Evolutionary conservation across 2,113 vertebrate species (phyloP), one percentile per base, ranked within the genome.

Genomic region (Martes martes): DNA sequence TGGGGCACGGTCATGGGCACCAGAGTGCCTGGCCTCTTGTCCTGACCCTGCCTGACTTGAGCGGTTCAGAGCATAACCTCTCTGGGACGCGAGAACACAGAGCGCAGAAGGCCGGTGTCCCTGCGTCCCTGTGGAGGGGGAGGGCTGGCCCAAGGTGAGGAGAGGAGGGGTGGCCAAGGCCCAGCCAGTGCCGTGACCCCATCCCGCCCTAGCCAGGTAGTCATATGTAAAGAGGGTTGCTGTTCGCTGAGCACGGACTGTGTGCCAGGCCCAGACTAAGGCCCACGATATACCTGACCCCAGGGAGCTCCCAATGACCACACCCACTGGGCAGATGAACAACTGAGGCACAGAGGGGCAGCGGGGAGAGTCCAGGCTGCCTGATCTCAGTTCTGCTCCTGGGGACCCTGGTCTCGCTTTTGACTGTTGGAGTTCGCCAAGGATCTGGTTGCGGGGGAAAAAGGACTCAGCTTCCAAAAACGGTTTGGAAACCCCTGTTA

Each of bases 201-300:
- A 39, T 2, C 42, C 57, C 6, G 15, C 59, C 79, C 52, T 42
- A 47, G 31, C 33, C 24, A 21, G n/a, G 59, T 16, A 55, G 52
- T 18, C 52, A 55, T 55, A 55, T 24, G 45, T 5, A 19, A 31
- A 4, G 52, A 15, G 0, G 0, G 42, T 36, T 14, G 6, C 0
- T 14, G 11, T 16, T 24, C 2, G 0, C 50, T 10, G 79, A 65
- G 74, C 4, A 6, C 7, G 0, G 31, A 52, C 52, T 4, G 23
- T 33, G n/a, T 14, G n/a, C 45, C 2, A 4, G 23, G 65, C 42
- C 13, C 4, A 0, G 6, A 15, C 39, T 21, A 0, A 69, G 80
- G 21, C 42, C 59, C 4, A 0, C 26, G 24, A 16, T 0, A 33
- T 3, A 4, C 45, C 15, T 26, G 21, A 61, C 18, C 21, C 57